Conservation (phyloP, 2,113 vertebrate species). For the Buteo buteo region DNA sequence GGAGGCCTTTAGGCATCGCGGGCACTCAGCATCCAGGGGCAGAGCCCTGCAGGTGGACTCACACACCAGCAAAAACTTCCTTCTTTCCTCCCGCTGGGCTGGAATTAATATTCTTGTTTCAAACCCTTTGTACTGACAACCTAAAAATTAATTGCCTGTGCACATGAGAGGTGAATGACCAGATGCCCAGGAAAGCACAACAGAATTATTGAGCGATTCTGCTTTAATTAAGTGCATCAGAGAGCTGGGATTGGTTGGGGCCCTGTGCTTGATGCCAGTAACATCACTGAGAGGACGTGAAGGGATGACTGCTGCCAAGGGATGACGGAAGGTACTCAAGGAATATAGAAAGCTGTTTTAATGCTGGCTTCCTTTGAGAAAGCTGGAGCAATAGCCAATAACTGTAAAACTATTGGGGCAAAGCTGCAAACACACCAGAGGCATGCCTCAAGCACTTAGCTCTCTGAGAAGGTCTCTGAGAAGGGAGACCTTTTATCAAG, state of each 20-base stretch:
- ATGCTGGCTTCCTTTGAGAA: conserved; percentile 26
- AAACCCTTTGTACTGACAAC: background rate
- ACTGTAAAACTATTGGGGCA: conserved; percentile 28
- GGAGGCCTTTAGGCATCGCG: background rate
- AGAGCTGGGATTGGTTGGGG: conserved; percentile 10
- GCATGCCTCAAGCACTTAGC: background rate
- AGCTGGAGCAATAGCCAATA: conserved; percentile 6
- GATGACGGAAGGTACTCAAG: conserved; percentile 33
- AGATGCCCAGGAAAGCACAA: conserved; percentile 36
- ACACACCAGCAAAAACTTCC: background rate
- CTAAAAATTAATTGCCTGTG: conserved; percentile 54
- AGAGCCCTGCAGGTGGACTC: background rate
- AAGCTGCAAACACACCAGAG: background rate
- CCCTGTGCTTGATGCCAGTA: background rate
- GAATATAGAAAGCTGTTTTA: conserved; percentile 43
- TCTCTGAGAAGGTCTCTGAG: background rate
- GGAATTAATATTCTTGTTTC: conserved; percentile 32
- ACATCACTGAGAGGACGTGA: background rate
- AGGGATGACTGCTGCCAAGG: conserved; percentile 17
- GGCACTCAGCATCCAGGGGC: background rate
- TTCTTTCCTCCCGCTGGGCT: background rate
- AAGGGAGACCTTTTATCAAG: background rate
- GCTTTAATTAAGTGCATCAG: conserved; percentile 53
- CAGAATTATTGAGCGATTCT: conserved; percentile 42
- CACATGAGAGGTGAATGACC: conserved; percentile 30